Evolutionary conservation across 2,888 invertebrate genomes (phyloP).

Genomic region (Aleiodes alternator): DNA sequence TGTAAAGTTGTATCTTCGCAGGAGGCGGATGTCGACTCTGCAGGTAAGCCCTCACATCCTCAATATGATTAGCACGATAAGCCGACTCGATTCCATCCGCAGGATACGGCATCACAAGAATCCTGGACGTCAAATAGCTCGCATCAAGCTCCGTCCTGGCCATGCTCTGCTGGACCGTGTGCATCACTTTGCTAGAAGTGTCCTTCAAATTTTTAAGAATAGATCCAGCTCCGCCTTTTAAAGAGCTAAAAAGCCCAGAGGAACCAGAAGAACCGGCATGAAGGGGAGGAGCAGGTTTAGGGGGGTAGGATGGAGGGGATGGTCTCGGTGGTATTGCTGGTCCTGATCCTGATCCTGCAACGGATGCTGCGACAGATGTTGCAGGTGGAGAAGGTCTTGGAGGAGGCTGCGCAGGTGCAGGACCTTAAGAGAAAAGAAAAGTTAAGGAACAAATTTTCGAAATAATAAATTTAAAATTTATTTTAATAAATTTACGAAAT

Average conservation of each 20-base stretch:
- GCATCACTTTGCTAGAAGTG: constrained; percentile 97
- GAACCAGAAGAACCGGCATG: constrained; percentile 75
- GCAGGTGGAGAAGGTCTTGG: constrained; percentile 70
- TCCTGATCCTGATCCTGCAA: constrained; percentile 66
- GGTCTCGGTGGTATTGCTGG: constrained; percentile 63
- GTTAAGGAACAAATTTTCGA: too few relatives aligned
- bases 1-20: constrained; percentile 88
- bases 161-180: constrained; percentile 95
- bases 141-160: constrained; percentile 93
- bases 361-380: too few relatives aligned
- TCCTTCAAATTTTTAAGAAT: constrained; percentile 96
- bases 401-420: constrained; percentile 48
- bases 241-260: constrained; percentile 86
- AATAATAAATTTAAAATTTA: too few relatives aligned
- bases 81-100: constrained; percentile 96
- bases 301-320: constrained; percentile 60
- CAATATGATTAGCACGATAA: constrained; percentile 93
- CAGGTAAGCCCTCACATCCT: constrained; percentile 90
- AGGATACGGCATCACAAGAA: constrained; percentile 96
- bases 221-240: constrained; percentile 94
- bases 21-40: constrained; percentile 84
- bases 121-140: constrained; percentile 92
- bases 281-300: constrained; percentile 63
- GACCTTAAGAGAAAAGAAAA: too few relatives aligned
- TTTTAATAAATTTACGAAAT: too few relatives aligned